Evolutionary conservation across 1,140 invertebrate species (phyloP), one percentile per base, ranked within the genome.

Genomic region (Drosophila ogumai): DNA sequence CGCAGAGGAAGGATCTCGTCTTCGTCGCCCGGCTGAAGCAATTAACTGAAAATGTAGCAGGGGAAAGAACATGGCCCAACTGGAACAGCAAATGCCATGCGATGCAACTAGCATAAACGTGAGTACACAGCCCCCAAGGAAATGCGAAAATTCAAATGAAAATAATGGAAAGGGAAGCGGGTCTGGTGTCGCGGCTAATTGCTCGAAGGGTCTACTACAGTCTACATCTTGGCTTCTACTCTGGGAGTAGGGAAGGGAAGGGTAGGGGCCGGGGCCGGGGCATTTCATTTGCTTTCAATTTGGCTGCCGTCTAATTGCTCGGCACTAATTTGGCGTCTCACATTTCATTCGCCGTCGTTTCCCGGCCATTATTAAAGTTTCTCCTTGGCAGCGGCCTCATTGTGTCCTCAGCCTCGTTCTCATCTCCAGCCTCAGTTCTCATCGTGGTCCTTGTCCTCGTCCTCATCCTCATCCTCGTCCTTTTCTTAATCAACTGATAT

Each of bases 21-120:
- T 75, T 82, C 79, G 69, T 76, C 76, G 65, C 69, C 69, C 47
- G 57, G 80, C 85, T 63, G 81, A 81, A 81, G 85, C 85, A 88
- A 88, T 88, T 88, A 88, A 88, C 81, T 80, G 80, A 90, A 90
- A 88, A 88, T 88, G 85, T 88, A 88, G 85, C 81, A 60, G 57
- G 79, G 66, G 67, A 54, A 81, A 84, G 84, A 82, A 87, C 84
- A 87, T 87, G 84, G 85, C 85, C 84, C 81, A 84, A 90, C 85
- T 85, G 85, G 81, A 90, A 88, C 77, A 81, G 81, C 85, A 90
- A 90, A 90, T 85, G 86, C 85, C 78, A 79, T 85, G 81, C 77
- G 77, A 88, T 81, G 85, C 85, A 85, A 88, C 81, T 76, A 85
- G 85, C 81, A 88, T 85, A 90, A 88, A 90, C 80, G 85, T 88